Evolutionary conservation across 2,888 invertebrate genomes (phyloP).

Genomic region (Drosophila cyrtoloma): DNA sequence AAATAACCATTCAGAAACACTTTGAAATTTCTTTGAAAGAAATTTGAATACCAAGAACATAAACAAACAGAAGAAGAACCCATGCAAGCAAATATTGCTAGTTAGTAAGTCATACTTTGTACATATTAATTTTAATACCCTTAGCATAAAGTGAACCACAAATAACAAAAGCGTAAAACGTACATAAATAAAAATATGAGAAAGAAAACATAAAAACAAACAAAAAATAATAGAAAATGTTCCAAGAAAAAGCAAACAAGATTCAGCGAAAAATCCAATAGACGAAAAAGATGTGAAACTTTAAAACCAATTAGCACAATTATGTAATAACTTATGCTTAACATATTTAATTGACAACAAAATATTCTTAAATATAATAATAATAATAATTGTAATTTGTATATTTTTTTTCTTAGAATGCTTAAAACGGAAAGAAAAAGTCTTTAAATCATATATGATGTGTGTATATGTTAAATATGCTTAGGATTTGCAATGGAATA

Average conservation of each 20-base stretch:
- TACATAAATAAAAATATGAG: constrained; percentile 31
- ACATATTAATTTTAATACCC: constrained; percentile 71
- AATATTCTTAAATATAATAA: constrained; percentile 26
- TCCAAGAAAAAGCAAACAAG: constrained; percentile 27
- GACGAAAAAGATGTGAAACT: constrained; percentile 11
- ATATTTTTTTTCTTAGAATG: constrained; percentile 52
- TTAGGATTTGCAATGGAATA: constrained; percentile 62
- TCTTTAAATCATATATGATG: constrained; percentile 17
- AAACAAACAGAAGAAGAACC: constrained; percentile 11
- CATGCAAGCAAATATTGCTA: constrained; percentile 49
- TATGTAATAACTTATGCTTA: constrained; percentile 74
- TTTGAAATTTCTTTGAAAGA: constrained; percentile 53
- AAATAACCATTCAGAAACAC: constrained; percentile 12
- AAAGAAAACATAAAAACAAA: neutral
- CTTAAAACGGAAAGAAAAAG: constrained; percentile 32
- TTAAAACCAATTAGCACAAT: constrained; percentile 71
- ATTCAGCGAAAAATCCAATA: constrained; percentile 5
- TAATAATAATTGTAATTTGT: constrained; percentile 42
- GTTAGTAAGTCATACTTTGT: constrained; percentile 65
- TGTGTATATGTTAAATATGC: constrained; percentile 20
- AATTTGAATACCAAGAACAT: constrained; percentile 31
- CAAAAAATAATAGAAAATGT: constrained; percentile 31
- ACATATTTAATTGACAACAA: constrained; percentile 59
- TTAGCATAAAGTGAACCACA: constrained; percentile 69
- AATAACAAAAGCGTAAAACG: constrained; percentile 64